Evolutionary conservation across 2,888 invertebrate genomes (phyloP).

Genomic region (Anodontia alba): DNA sequence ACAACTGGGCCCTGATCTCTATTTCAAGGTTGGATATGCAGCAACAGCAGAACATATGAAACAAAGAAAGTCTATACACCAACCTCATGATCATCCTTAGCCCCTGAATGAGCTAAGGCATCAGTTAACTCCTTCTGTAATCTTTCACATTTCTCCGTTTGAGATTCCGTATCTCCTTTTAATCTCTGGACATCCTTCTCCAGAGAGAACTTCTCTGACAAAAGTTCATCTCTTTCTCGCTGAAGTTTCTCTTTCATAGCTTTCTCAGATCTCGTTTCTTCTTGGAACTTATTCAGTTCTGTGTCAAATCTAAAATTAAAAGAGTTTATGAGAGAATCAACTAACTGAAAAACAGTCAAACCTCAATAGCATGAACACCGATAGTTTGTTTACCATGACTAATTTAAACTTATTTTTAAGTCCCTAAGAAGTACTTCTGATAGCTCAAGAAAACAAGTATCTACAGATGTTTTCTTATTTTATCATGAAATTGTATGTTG

Average conservation of each 20-base stretch:
- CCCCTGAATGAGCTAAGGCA: slow-evolving; percentile 91
- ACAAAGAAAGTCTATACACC: too few species aligned
- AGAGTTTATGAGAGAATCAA: neutral
- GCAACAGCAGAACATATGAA: too few species aligned
- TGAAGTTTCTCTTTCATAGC: slow-evolving; percentile 91
- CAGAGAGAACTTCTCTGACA: slow-evolving; percentile 93
- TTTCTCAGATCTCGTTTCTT: slow-evolving; percentile 93
- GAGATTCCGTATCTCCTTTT: slow-evolving; percentile 88
- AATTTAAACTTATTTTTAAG: too few species aligned
- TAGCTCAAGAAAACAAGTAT: too few species aligned
- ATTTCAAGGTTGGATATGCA: too few species aligned
- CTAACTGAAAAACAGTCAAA: neutral
- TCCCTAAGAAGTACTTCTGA: too few species aligned
- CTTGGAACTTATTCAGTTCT: slow-evolving; percentile 92
- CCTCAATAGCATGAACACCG: too few species aligned
- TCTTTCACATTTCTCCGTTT: slow-evolving; percentile 93
- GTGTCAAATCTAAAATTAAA: slow-evolving; percentile 89
- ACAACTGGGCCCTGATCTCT: too few species aligned
- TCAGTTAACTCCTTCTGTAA: slow-evolving; percentile 94
- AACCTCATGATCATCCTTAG: slow-evolving; percentile 78
- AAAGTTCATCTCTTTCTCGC: slow-evolving; percentile 93
- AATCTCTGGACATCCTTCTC: slow-evolving; percentile 90
- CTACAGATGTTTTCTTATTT: too few species aligned
- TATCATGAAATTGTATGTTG: too few species aligned
- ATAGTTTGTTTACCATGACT: too few species aligned